Base-by-base conservation (phyloP, 2,888 invertebrate species). In the Watsonalla cultraria region DNA sequence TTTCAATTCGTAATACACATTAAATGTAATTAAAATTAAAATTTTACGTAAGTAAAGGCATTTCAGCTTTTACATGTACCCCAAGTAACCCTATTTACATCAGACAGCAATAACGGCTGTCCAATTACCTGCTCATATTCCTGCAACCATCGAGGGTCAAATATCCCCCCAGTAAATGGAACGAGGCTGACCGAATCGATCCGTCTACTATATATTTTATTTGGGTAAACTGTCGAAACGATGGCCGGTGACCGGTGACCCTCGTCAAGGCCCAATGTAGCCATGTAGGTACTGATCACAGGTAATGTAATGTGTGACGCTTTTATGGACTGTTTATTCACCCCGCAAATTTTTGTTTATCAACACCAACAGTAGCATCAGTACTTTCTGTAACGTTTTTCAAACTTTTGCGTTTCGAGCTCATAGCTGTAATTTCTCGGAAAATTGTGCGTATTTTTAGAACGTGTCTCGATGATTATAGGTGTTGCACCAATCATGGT, bases 81-180 rank as follows among this genome's bases (percentile, higher is more conserved):
- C 47, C n/a, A n/a, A 35, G 37, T 37, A 7, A 37, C 37, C 37
- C 37, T 35, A 47, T 47, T 47, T 47, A n/a, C 34, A 47, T 6
- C n/a, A n/a, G n/a, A 35, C 33, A n/a, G 11, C 13, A 46, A 49
- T 61, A 59, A 68, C 60, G 65, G 67, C 70, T 64, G 62, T 67
- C 67, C 72, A 74, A 74, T 75, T 73, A 72, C 67, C 65, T 52
- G 62, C 71, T 71, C 68, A 64, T 72, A 74, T 72, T 24, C 24
- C 24, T 24, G 24, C 74, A 72, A 74, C 76, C 76, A 79, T 73
- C 77, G 76, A 78, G 83, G 86, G 84, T 84, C 82, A 80, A 67
- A 86, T 83, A 88, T 88, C 86, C 85, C 73, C 75, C 75, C 68
- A 62, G 72, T 73, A 88, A 89, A 90, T 89, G 89, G 89, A 87